phyloP scores from a whole-genome alignment of 2,888 invertebrate species.

The Eupithecia subumbrata region DNA sequence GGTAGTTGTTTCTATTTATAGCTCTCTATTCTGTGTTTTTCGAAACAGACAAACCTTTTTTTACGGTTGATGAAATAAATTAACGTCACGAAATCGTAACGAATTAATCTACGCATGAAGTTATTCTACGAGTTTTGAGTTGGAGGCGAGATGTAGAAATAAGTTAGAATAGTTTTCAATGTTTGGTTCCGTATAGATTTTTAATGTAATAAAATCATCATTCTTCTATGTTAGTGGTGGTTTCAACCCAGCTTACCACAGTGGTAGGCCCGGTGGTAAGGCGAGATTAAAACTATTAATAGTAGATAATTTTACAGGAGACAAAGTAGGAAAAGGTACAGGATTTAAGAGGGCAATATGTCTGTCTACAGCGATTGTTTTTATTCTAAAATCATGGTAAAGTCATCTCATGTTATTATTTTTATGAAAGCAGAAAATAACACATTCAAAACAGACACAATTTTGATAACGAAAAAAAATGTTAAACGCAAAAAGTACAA shows the following conservation, averaged over 20 bases:
- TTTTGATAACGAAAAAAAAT: too few species aligned
- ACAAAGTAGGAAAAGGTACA: neutral
- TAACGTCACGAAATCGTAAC: constrained; percentile 60
- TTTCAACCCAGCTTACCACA: neutral
- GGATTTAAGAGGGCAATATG: neutral
- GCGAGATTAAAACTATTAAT: too few species aligned
- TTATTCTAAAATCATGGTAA: too few species aligned
- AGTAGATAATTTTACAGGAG: neutral
- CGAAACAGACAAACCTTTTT: constrained; percentile 8
- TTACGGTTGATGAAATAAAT: constrained; percentile 56
- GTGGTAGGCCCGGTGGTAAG: neutral
- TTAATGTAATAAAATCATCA: neutral
- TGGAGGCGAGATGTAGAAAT: constrained; percentile 32
- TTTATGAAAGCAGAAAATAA: too few species aligned
- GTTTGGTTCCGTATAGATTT: constrained; percentile 28
- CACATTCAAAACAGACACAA: too few species aligned
- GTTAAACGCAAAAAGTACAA: too few species aligned
- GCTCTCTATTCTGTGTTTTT: constrained; percentile 1
- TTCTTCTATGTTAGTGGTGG: neutral
- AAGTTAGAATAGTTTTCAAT: neutral
- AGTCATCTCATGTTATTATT: too few species aligned
- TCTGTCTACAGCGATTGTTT: too few species aligned
- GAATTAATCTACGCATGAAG: constrained; percentile 61
- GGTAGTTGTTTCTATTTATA: neutral
- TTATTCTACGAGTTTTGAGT: constrained; percentile 54